A percentile compares a stretch with the other conserved stretches of the same genome.
These are phyloP conservation scores for Petrosia ficiformis DNA, from an alignment of 37 sponge, comb jelly and placozoan species.

Conservation along the genomic window DNA sequence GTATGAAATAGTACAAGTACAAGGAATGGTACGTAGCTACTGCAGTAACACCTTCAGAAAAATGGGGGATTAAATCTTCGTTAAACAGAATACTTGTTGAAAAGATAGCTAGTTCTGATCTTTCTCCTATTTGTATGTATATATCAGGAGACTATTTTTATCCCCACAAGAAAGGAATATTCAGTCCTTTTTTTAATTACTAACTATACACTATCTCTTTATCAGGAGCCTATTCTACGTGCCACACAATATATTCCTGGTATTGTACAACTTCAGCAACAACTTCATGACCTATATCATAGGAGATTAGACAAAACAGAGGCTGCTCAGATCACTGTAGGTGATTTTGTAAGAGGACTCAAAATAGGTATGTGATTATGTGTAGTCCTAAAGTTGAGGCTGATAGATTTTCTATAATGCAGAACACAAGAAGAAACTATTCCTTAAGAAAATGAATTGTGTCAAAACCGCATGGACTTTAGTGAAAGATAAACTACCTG, in stretches of 20 bases:
- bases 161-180: too few species aligned
- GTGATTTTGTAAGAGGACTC: constrained; percentile 50
- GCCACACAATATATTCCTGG: constrained; percentile 77
- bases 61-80: too few species aligned
- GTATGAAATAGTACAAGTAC: constrained; percentile 35
- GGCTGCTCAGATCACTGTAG: constrained; percentile 28
- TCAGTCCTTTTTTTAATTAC: too few species aligned
- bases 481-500: constrained; percentile 51
- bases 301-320: constrained; percentile 40
- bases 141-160: too few species aligned
- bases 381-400: too few species aligned
- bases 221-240: constrained; percentile 54
- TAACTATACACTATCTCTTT: too few species aligned
- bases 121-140: too few species aligned
- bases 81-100: too few species aligned
- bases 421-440: constrained; percentile 4
- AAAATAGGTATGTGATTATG: too few species aligned
- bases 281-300: constrained; percentile 34
- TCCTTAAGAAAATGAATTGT: constrained; percentile 6
- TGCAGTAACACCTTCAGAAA: too few species aligned
- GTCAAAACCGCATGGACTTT: constrained; percentile 54
- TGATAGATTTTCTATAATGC: not conserved
- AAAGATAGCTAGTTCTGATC: too few species aligned
- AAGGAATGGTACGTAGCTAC: too few species aligned
- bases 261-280: constrained; percentile 60